phyloP scores from a whole-genome alignment of 2,797 vertebrate genomes.

The Silurus aristotelis region DNA sequence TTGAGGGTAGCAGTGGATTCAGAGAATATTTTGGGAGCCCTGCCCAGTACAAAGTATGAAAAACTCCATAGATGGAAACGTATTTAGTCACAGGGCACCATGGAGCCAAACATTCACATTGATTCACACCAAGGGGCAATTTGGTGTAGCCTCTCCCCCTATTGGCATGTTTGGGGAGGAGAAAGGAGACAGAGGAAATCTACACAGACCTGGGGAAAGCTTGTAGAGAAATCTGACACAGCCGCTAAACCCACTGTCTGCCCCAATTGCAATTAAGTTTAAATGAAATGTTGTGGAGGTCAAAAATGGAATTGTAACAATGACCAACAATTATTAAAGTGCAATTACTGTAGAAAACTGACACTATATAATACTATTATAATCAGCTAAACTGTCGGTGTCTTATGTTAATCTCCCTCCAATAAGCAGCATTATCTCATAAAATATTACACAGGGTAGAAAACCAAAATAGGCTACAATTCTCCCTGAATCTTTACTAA shows the following conservation, averaged over 20 bases:
- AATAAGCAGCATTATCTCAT: not conserved
- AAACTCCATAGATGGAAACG: not conserved
- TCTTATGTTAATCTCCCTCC: not conserved
- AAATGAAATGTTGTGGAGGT: not conserved
- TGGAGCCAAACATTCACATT: not conserved
- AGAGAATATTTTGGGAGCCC: not conserved
- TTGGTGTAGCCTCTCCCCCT: not conserved
- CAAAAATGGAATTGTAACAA: not conserved
- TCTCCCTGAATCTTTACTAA: not conserved
- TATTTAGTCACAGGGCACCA: too few species aligned
- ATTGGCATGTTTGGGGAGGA: not conserved
- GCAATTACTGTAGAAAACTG: not conserved
- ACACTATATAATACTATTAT: too few species aligned
- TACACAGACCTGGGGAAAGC: not conserved
- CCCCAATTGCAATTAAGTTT: not conserved
- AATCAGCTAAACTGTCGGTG: not conserved
- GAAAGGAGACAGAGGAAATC: not conserved
- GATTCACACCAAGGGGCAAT: not conserved
- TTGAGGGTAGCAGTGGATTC: not conserved
- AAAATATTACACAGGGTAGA: not conserved
- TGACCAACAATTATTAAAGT: not conserved
- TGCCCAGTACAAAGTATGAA: not conserved
- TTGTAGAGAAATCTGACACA: not conserved
- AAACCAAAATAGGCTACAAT: constrained; percentile 5
- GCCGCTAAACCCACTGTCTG: not conserved